These are phyloP conservation scores for Daboia siamensis DNA, from an alignment of 2,113 vertebrate species.

Conservation along the genomic window DNA sequence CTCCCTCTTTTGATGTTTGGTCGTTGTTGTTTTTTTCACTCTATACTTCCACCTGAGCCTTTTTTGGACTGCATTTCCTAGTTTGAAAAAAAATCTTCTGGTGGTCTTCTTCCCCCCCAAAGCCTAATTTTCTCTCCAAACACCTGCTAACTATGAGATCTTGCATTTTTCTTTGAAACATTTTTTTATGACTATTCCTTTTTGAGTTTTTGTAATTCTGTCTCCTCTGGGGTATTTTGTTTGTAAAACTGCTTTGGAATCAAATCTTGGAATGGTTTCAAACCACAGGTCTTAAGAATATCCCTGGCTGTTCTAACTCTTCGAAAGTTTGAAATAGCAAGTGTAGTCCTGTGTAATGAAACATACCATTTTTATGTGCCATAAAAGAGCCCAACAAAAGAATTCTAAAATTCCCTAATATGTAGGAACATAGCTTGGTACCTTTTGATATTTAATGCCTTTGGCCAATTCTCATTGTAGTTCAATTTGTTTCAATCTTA, in stretches of 20 bases:
- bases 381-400: not conserved
- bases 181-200: not conserved
- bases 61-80: not conserved
- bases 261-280: constrained; percentile 1
- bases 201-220: not conserved
- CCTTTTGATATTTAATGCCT: not conserved
- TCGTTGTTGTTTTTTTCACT: not conserved
- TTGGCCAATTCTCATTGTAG: constrained; percentile 6
- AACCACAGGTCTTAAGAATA: constrained; percentile 1
- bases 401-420: not conserved
- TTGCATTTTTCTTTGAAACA: not conserved
- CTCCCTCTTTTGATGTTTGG: not conserved
- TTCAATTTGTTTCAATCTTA: not conserved
- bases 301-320: not conserved
- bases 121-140: not conserved
- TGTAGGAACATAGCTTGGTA: not conserved
- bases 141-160: not conserved
- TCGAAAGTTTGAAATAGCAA: not conserved
- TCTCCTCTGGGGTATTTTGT: not conserved
- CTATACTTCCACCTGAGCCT: not conserved
- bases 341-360: not conserved
- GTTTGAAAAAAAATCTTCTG: not conserved
- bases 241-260: not conserved
- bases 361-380: not conserved
- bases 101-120: not conserved